A percentile compares a stretch with the other conserved stretches of the same genome.
Evolutionary conservation across 2,113 vertebrate species (phyloP).

Genomic region (Regulus satrapa): DNA sequence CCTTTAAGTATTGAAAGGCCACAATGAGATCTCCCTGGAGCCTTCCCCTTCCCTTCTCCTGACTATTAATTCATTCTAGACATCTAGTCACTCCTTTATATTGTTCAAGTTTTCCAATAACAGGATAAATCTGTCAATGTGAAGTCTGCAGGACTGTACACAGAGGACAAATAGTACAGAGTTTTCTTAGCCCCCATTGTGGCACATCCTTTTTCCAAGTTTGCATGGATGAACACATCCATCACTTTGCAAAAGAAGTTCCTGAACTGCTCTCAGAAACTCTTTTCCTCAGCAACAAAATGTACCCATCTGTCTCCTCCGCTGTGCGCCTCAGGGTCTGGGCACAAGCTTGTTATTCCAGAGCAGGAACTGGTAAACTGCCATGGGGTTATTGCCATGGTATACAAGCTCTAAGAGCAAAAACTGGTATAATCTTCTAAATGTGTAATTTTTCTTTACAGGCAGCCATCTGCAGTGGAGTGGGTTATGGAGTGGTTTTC

Average conservation of each 20-base stretch:
- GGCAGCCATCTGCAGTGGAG: neutral
- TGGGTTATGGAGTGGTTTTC: neutral
- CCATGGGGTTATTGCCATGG: neutral
- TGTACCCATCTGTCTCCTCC: neutral
- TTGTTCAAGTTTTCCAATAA: neutral
- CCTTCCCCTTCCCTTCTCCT: neutral
- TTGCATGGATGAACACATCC: neutral
- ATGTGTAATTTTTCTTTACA: neutral
- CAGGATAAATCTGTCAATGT: neutral
- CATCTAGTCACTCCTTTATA: neutral
- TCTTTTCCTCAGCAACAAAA: slow-evolving; percentile 2
- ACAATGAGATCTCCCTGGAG: neutral
- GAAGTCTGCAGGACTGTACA: neutral
- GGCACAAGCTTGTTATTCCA: neutral
- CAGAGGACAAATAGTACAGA: neutral
- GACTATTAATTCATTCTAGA: neutral
- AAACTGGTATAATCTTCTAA: neutral
- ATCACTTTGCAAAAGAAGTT: slow-evolving; percentile 21
- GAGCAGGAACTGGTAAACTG: neutral
- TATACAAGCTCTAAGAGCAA: neutral
- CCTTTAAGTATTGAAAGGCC: neutral
- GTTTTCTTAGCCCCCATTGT: neutral
- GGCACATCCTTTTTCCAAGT: neutral
- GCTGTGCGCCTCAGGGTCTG: neutral
- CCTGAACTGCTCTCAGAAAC: neutral